Evolutionary conservation across 2,888 invertebrate species (phyloP).

Genomic region (Pinctada fucata): DNA sequence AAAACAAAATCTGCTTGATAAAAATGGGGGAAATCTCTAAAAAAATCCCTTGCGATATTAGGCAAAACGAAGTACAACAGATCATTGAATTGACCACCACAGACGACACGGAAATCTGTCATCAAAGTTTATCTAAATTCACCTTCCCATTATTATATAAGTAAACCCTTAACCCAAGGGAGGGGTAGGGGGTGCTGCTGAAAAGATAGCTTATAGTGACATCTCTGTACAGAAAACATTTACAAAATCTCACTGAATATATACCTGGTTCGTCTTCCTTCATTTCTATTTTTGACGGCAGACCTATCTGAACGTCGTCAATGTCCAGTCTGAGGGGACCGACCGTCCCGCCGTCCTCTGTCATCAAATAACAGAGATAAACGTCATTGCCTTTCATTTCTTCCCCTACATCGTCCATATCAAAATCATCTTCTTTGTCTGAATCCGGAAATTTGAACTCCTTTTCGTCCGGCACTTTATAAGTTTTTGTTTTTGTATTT

Average conservation of each 20-base stretch:
- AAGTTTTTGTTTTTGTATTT: conserved; percentile 1
- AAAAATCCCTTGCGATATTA: no score
- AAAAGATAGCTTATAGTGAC: no score
- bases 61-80: no score
- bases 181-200: no score
- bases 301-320: conserved; percentile 60
- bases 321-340: conserved; percentile 70
- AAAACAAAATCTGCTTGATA: no score
- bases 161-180: no score
- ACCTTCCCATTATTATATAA: no score
- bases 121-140: no score
- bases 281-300: conserved; percentile 41
- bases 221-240: not conserved
- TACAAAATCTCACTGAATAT: not conserved
- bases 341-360: conserved; percentile 65
- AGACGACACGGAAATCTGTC: no score
- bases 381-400: conserved; percentile 58
- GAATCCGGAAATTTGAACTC: conserved; percentile 34
- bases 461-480: not conserved
- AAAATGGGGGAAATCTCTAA: no score
- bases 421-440: conserved; percentile 47
- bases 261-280: conserved; percentile 29
- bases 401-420: conserved; percentile 53
- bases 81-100: no score
- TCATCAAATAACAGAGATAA: conserved; percentile 67